Evolutionary conservation across 2,797 vertebrate species (phyloP).

Genomic region (Synanceia verrucosa): DNA sequence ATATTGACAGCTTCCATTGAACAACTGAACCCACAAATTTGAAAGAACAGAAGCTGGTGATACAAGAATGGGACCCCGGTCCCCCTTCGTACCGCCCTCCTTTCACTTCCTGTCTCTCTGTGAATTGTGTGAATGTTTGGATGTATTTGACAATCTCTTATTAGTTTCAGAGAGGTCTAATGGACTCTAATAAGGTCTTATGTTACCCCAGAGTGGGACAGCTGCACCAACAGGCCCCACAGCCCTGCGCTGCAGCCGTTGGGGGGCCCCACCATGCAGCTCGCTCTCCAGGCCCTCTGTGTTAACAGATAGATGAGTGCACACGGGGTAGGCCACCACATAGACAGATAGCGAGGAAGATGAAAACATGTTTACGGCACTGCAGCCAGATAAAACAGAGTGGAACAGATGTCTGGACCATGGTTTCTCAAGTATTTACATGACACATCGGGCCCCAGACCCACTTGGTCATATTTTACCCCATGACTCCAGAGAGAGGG

Average conservation of each 20-base stretch:
- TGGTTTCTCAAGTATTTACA: constrained; percentile 22
- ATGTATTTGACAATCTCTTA: constrained; percentile 90
- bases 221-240: constrained; percentile 84
- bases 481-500: neutral
- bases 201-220: constrained; percentile 87
- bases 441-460: neutral
- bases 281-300: constrained; percentile 74
- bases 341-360: constrained; percentile 33
- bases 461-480: neutral
- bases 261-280: constrained; percentile 66
- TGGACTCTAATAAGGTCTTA: constrained; percentile 91
- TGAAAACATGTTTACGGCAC: constrained; percentile 61
- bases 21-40: neutral
- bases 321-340: constrained; percentile 54
- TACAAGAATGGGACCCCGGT: constrained; percentile 3
- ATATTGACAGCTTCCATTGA: neutral
- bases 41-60: neutral
- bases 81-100: constrained; percentile 31
- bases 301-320: constrained; percentile 85
- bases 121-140: constrained; percentile 83
- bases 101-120: constrained; percentile 69
- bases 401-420: constrained; percentile 31
- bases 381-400: constrained; percentile 37
- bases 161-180: constrained; percentile 90
- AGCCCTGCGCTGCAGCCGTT: constrained; percentile 66